Evolutionary conservation across 2,888 invertebrate genomes (phyloP), one percentile per base, ranked within the genome.

Genomic region (Beris morrisii): DNA sequence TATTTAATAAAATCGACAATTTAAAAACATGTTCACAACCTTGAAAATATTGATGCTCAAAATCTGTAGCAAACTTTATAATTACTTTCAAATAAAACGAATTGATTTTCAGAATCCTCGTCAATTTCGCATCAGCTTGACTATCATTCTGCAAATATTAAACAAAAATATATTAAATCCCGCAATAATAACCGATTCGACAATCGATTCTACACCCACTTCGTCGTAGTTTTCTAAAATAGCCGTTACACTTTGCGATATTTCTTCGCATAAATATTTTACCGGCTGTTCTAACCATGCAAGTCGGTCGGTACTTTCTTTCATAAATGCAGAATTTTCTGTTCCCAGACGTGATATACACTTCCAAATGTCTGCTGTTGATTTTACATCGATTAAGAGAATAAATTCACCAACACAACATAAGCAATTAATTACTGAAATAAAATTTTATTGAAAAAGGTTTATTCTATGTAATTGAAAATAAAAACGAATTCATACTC

Each of bases 291-390:
- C 3, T 15, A 69, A n/a, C 65, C 66, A 69, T 15, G 50, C 4
- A 31, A 32, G 31, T 9, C 9, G 4, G 11, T 22, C 22, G 43
- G 50, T 32, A 43, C 53, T 32, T 4, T 13, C n/a, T 56, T 61
- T 65, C 9, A 65, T 43, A 52, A 64, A 53, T 15, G 15, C 46
- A 11, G 50, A 48, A 57, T 59, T 64, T 43, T 69, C 64, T 1
- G 48, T 45, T 46, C 52, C 22, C 4, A 69, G 45, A 38, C 61
- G 58, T 4, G 63, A 61, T 28, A 69, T 45, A 52, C 66, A 69
- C 65, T 69, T 69, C 69, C 69, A 69, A 7, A 67, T 48, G 48
- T 69, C 69, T 11, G 69, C 67, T 9, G 65, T 61, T 28, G 64
- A 45, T 69, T 67, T 67, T 22, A 69, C 65, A 61, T 69, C 69